These are phyloP conservation scores for Latrodectus elegans DNA, from an alignment of 2,888 invertebrate species.

Conservation along the genomic window DNA sequence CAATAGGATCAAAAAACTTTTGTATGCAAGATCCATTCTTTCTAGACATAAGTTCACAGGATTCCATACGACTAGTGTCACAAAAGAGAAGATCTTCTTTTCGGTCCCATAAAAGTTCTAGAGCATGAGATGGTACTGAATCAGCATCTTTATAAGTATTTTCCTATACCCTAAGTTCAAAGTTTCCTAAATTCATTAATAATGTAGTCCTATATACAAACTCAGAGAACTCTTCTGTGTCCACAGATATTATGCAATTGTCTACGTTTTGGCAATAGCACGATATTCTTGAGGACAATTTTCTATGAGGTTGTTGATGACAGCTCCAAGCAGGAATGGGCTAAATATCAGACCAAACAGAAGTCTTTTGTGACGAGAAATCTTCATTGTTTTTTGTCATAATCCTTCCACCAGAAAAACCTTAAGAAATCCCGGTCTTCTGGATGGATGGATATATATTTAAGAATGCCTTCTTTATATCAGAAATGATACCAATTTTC, in stretches of 20 bases:
- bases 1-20: constrained; percentile 18
- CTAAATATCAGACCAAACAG: constrained; percentile 4
- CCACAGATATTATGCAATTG: background rate
- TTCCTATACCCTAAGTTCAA: constrained; percentile 17
- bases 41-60: background rate
- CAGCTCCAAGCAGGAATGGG: constrained; percentile 1
- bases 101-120: constrained; percentile 22
- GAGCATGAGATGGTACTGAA: constrained; percentile 17
- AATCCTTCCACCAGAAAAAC: background rate
- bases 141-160: constrained; percentile 6
- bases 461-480: background rate
- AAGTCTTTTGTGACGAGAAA: constrained; percentile 7
- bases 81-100: background rate
- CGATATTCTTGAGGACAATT: background rate
- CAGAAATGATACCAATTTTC: background rate
- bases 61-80: background rate
- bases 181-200: constrained; percentile 4
- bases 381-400: background rate
- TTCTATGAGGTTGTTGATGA: constrained; percentile 1
- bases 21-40: background rate
- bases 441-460: background rate
- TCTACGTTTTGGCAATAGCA: background rate
- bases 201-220: background rate
- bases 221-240: background rate
- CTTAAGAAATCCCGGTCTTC: background rate